Percentiles rank a stretch among this genome's conserved stretches.
phyloP scores from a whole-genome alignment of 2,888 invertebrate species.

The Artemia sinica region DNA sequence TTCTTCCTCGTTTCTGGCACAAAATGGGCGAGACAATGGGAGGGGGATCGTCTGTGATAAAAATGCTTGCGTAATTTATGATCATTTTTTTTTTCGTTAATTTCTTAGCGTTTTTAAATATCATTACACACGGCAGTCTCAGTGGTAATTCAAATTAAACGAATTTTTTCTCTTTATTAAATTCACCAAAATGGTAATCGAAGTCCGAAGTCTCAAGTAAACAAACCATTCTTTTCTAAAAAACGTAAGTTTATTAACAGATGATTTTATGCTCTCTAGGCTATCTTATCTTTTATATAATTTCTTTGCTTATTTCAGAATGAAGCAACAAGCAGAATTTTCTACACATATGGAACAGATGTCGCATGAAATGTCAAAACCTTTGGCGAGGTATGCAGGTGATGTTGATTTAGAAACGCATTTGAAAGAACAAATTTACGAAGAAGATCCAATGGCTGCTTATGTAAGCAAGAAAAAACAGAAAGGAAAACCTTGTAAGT shows the following conservation, averaged over 20 bases:
- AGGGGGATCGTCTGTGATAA: too few relatives aligned
- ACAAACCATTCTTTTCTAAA: background rate
- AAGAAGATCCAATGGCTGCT: slow-evolving; percentile 83
- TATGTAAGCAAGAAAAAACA: slow-evolving; percentile 58
- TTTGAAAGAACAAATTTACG: slow-evolving; percentile 52
- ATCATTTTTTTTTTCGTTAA: too few relatives aligned
- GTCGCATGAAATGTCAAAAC: slow-evolving; percentile 69
- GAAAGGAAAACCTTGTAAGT: slow-evolving; percentile 29
- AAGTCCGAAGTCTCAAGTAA: background rate
- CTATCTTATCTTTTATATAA: background rate
- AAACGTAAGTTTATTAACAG: slow-evolving; percentile 1
- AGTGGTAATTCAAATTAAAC: too few relatives aligned
- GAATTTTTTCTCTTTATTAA: too few relatives aligned
- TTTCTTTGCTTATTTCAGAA: slow-evolving; percentile 32
- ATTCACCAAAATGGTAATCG: too few relatives aligned
- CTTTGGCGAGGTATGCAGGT: slow-evolving; percentile 69
- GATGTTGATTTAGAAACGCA: slow-evolving; percentile 70
- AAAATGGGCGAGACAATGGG: too few relatives aligned
- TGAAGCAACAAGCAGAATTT: slow-evolving; percentile 63
- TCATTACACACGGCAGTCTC: too few relatives aligned
- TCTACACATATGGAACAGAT: slow-evolving; percentile 51
- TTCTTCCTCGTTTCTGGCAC: too few relatives aligned
- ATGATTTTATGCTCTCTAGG: slow-evolving; percentile 13
- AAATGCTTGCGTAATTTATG: too few relatives aligned
- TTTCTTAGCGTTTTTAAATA: too few relatives aligned